Evolutionary conservation across 2,797 vertebrate species (phyloP), one percentile per base, ranked within the genome.

Genomic region (Anisognathus igniventris): DNA sequence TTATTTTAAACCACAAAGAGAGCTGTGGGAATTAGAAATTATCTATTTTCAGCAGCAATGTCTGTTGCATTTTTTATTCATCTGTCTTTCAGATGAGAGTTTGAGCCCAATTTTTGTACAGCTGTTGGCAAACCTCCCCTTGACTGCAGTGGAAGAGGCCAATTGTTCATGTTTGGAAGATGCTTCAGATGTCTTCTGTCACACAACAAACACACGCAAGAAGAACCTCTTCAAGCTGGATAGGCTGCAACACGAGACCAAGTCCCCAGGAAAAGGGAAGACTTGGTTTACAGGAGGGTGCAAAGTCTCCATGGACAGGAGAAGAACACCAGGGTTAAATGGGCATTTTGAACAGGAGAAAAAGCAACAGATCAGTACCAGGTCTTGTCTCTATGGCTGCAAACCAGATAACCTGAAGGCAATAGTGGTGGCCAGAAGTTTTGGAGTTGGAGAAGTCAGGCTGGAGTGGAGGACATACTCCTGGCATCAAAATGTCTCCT

Each of bases 1-100:
- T 93, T 79, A 89, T 91, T 95, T 96, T 86, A 94, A 95, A 91
- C 91, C 91, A 92, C 88, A 89, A 72, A 90, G 72, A 80, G 65
- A 44, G 28, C 65, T 89, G 50, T 62, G 75, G 68, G 64, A 89
- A 89, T 93, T 82, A 74, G 65, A 83, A 94, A 89, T 93, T 73
- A 82, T 87, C 92, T 95, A 65, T 92, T 94, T 96, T 94, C 90
- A 96, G 86, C 80, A 82, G 54, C 47, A 65, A 58, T 87, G 72
- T 40, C 57, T 93, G 13, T 66, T 87, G 50, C 50, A 86, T 75
- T 95, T 94, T 95, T 93, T 77, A 90, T 91, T 95, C 92, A 94
- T 89, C 68, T 94, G 89, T 81, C 65, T 88, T 88, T 96, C 86
- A 95, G 78, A 94, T 90, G 93, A 92, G 73, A 48, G 50, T 72